phyloP scores from a whole-genome alignment of 1,140 invertebrate genomes.

The Heliconius hermathena region DNA sequence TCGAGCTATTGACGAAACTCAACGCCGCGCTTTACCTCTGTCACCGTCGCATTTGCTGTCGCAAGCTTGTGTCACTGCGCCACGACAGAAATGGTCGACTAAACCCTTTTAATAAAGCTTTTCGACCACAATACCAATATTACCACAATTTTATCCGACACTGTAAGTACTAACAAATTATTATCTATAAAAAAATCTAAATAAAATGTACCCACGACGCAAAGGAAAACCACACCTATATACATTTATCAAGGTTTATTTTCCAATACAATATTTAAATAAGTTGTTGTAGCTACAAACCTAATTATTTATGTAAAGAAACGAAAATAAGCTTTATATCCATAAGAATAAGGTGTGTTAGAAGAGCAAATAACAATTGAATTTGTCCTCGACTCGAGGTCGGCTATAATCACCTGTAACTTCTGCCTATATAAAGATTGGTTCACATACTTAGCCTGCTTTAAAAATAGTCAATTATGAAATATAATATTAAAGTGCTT shows the following conservation, averaged over 20 bases:
- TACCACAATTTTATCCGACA: no score
- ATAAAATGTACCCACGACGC: background rate
- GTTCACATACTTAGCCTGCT: conserved; percentile 10
- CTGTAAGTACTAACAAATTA: background rate
- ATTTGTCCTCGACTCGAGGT: conserved; percentile 4
- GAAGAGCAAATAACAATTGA: background rate
- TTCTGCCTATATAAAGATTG: conserved; percentile 15
- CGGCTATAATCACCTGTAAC: background rate
- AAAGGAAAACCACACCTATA: background rate
- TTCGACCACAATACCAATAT: no score
- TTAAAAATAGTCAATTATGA: background rate
- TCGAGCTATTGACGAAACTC: no score
- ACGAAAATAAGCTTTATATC: background rate
- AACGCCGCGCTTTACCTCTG: no score
- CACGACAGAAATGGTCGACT: no score
- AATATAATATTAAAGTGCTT: background rate
- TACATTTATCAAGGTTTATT: background rate
- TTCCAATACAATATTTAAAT: conserved; percentile 7
- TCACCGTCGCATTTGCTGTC: no score
- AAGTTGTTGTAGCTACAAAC: background rate
- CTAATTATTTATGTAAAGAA: background rate
- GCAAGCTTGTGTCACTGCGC: no score
- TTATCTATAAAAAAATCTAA: conserved; percentile 1
- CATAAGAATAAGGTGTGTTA: background rate
- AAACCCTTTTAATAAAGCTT: no score